phyloP scores from a whole-genome alignment of 2,797 vertebrate genomes.

The Lagodon rhomboides region DNA sequence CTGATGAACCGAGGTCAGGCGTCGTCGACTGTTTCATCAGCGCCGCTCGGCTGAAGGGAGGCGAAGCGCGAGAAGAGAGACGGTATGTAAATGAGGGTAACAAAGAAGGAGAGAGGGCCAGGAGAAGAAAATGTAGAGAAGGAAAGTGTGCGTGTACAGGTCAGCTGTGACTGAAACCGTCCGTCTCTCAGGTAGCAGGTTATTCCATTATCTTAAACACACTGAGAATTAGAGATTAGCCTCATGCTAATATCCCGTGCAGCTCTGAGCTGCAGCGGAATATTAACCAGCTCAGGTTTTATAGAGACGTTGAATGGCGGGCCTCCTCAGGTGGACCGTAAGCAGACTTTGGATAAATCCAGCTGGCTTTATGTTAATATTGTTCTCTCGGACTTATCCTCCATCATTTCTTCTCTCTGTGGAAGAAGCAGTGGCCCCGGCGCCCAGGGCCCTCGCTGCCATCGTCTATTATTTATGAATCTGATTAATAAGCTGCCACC shows the following conservation, averaged over 20 bases:
- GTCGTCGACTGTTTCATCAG: conserved; percentile 19
- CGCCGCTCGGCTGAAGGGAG: not conserved
- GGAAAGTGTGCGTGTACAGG: not conserved
- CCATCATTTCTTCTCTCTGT: conserved; percentile 52
- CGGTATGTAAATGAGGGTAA: conserved; percentile 3
- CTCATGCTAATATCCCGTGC: conserved; percentile 51
- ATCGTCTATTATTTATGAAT: conserved; percentile 85
- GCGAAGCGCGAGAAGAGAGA: not conserved
- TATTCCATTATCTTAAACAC: conserved; percentile 48
- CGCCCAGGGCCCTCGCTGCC: conserved; percentile 64
- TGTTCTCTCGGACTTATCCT: conserved; percentile 66
- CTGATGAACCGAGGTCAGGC: conserved; percentile 8
- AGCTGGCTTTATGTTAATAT: conserved; percentile 73
- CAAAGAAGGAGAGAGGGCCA: not conserved
- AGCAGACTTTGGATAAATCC: conserved; percentile 63
- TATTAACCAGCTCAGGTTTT: conserved; percentile 52
- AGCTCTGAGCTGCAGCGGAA: conserved; percentile 36
- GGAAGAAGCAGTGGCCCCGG: conserved; percentile 62
- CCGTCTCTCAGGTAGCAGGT: conserved; percentile 35
- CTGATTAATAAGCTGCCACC: conserved; percentile 80
- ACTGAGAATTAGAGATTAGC: conserved; percentile 57
- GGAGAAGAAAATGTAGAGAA: not conserved
- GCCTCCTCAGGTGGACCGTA: conserved; percentile 51
- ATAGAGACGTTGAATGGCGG: not conserved
- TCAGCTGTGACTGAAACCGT: conserved; percentile 22